Percentiles rank a stretch among this genome's conserved stretches.
phyloP scores from a whole-genome alignment of 2,113 vertebrate genomes.

The Fulica atra region DNA sequence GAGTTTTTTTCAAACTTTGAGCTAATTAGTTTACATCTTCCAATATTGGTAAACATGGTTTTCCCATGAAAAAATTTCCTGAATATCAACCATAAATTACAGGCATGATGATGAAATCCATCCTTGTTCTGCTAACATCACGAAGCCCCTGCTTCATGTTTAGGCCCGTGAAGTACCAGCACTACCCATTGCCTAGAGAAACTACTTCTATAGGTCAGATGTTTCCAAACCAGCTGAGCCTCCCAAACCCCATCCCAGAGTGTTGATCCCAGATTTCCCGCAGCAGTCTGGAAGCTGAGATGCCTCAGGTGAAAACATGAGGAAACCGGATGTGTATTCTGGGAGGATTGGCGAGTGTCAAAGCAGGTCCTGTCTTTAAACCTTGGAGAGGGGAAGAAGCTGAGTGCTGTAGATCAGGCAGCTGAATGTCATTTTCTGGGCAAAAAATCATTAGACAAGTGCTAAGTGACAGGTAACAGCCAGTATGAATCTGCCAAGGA shows the following conservation, averaged over 20 bases:
- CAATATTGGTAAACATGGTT: neutral
- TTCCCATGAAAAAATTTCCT: neutral
- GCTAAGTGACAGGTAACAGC: neutral
- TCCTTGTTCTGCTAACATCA: neutral
- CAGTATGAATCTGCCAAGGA: neutral
- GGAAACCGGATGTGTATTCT: neutral
- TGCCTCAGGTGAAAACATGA: neutral
- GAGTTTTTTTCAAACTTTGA: neutral
- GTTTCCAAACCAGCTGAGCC: neutral
- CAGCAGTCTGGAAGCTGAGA: neutral
- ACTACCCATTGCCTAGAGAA: neutral
- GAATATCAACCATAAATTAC: neutral
- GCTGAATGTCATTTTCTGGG: neutral
- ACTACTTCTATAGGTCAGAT: neutral
- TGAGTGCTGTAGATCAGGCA: neutral
- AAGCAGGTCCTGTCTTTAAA: neutral
- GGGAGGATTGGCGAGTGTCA: neutral
- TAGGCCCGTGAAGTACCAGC: neutral
- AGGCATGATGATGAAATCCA: neutral
- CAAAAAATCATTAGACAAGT: neutral
- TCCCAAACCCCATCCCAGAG: neutral
- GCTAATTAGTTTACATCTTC: neutral
- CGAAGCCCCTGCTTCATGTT: neutral
- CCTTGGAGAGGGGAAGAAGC: neutral
- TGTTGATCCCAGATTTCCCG: neutral